A percentile compares a stretch with the other conserved stretches of the same genome.
These are phyloP conservation scores for Perizoma flavofasciatum DNA, from an alignment of 2,888 invertebrate genomes.

Conservation along the genomic window DNA sequence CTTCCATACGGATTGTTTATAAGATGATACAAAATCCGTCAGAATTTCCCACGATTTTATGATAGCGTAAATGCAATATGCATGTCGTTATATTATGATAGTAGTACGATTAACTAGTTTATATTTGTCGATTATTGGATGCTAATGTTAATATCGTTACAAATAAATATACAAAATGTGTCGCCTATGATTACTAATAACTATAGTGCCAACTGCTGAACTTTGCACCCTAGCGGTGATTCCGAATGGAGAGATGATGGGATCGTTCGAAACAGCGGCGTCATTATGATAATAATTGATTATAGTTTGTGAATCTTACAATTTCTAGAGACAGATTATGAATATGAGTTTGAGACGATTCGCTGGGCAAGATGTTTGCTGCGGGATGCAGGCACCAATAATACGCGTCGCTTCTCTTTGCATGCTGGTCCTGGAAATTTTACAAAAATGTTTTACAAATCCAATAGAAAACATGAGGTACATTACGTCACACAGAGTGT, in stretches of 20 bases:
- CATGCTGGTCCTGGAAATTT: slow-evolving; percentile 64
- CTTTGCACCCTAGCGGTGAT: slow-evolving; percentile 24
- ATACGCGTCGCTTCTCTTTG: slow-evolving; percentile 59
- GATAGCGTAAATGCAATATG: slow-evolving; percentile 21
- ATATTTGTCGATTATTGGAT: slow-evolving; percentile 40
- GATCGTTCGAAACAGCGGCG: slow-evolving; percentile 34
- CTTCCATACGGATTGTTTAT: slow-evolving; percentile 26
- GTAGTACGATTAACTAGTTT: slow-evolving; percentile 33
- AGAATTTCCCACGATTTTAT: slow-evolving; percentile 29
- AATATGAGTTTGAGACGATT: slow-evolving; percentile 46
- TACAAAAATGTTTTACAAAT: no score
- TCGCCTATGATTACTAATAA: slow-evolving; percentile 31
- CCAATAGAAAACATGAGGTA: no score
- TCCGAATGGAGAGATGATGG: slow-evolving; percentile 27
- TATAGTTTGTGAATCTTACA: slow-evolving; percentile 52
- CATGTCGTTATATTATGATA: slow-evolving; percentile 27
- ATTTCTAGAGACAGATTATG: slow-evolving; percentile 57
- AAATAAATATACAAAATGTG: slow-evolving; percentile 36
- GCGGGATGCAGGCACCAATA: slow-evolving; percentile 68
- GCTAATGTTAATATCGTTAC: slow-evolving; percentile 35
- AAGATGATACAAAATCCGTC: slow-evolving; percentile 31
- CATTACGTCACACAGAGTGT: no score
- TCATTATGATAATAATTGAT: slow-evolving; percentile 48
- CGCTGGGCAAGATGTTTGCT: slow-evolving; percentile 55
- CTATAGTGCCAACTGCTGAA: slow-evolving; percentile 31